Evolutionary conservation across 37 sponge, comb jelly and placozoan species (phyloP).

Genomic region (Agelas oroides): DNA sequence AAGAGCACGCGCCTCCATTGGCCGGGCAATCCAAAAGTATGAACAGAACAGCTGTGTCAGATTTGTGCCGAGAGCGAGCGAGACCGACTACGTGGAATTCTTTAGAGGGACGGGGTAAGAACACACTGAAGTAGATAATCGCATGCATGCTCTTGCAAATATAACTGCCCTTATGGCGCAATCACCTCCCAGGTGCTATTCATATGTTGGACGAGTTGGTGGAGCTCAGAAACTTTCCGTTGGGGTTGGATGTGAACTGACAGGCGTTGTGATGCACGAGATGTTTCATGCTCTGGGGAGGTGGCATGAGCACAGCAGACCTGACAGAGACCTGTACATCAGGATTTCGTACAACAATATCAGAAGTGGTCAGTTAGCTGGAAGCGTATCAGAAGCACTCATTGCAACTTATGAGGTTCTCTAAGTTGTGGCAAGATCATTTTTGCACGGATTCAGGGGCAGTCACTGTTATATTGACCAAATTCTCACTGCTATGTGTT

Average conservation of each 20-base stretch:
- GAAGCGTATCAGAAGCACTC: no score
- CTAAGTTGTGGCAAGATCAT: no score
- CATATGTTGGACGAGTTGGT: constrained; percentile 61
- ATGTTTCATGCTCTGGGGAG: constrained; percentile 81
- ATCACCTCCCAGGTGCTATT: constrained; percentile 76
- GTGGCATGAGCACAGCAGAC: constrained; percentile 92
- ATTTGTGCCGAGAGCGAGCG: constrained; percentile 57
- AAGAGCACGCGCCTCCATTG: constrained; percentile 50
- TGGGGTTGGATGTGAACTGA: constrained; percentile 76
- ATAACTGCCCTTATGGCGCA: no score
- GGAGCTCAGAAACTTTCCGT: constrained; percentile 80
- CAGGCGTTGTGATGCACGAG: constrained; percentile 83
- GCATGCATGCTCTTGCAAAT: no score
- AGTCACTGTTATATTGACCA: no score
- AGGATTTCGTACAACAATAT: constrained; percentile 57
- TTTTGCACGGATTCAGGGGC: no score
- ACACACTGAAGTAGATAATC: no score
- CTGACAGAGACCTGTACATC: constrained; percentile 83
- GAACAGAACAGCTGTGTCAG: constrained; percentile 50
- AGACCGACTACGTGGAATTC: constrained; percentile 70
- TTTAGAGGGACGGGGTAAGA: constrained; percentile 70
- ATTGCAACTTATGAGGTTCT: no score
- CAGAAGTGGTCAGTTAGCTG: constrained; percentile 28
- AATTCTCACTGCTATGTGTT: no score
- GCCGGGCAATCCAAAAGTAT: constrained; percentile 62